phyloP scores from a whole-genome alignment of 1,140 invertebrate species.

The Pinna nobilis region DNA sequence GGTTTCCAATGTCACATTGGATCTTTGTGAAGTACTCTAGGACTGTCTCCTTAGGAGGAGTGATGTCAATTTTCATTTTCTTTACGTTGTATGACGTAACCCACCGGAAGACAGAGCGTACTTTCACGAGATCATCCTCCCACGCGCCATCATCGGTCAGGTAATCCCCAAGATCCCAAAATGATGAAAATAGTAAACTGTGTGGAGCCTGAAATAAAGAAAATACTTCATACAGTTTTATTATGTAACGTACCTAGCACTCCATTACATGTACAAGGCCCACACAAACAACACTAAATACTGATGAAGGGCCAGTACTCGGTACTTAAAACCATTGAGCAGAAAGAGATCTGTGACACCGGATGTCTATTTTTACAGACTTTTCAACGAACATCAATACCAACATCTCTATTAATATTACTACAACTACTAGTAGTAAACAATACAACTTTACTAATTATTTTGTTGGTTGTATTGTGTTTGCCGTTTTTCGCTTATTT shows the following conservation, averaged over 20 bases:
- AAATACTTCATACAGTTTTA: not conserved
- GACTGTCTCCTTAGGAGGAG: slow-evolving; percentile 32
- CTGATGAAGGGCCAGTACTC: too few relatives aligned
- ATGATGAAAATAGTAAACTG: slow-evolving; percentile 42
- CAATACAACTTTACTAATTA: too few relatives aligned
- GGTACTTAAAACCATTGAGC: too few relatives aligned
- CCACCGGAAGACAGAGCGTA: slow-evolving; percentile 56
- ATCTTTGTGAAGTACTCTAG: slow-evolving; percentile 57
- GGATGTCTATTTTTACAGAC: too few relatives aligned
- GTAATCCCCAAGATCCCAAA: slow-evolving; percentile 46
- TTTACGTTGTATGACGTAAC: slow-evolving; percentile 49
- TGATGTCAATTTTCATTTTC: slow-evolving; percentile 29
- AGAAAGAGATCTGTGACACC: too few relatives aligned
- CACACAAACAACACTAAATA: too few relatives aligned
- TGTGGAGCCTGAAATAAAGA: slow-evolving; percentile 42
- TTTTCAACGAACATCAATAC: too few relatives aligned
- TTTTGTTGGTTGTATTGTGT: too few relatives aligned
- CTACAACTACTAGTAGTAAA: too few relatives aligned
- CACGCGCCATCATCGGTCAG: slow-evolving; percentile 37
- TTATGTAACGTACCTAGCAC: too few relatives aligned
- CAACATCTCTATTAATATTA: not conserved
- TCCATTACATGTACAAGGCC: too few relatives aligned
- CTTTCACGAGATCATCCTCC: slow-evolving; percentile 46
- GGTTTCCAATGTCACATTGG: slow-evolving; percentile 56
- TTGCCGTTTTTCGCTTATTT: too few relatives aligned